A percentile compares a stretch with the other conserved stretches of the same genome.
phyloP scores from a whole-genome alignment of 1,140 invertebrate species.

The Prorops nasuta region DNA sequence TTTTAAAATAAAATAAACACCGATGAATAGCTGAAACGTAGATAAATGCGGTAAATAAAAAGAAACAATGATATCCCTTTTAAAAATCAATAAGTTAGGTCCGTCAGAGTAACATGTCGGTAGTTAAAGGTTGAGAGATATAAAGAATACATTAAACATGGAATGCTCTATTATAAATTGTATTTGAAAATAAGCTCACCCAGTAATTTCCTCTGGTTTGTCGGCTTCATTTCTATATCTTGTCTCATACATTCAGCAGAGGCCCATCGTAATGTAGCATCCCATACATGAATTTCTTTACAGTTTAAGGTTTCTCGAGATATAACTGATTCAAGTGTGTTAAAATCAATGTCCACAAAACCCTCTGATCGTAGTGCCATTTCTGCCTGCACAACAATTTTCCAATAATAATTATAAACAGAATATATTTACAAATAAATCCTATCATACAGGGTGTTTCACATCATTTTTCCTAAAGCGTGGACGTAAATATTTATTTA shows the following conservation, averaged over 20 bases:
- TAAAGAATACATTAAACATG: neutral
- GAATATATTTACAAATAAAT: no score
- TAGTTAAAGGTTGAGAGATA: no score
- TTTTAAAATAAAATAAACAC: no score
- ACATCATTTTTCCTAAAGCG: no score
- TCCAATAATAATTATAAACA: no score
- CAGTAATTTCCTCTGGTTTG: constrained; percentile 56
- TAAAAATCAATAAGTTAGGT: no score
- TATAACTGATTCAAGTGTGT: constrained; percentile 84
- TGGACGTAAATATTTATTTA: no score
- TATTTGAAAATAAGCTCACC: no score
- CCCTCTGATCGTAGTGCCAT: constrained; percentile 91
- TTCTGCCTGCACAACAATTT: constrained; percentile 72
- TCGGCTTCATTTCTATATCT: constrained; percentile 73
- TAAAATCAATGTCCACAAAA: constrained; percentile 87
- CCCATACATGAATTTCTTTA: constrained; percentile 86
- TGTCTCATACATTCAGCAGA: constrained; percentile 78
- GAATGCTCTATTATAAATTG: neutral
- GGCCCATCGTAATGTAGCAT: constrained; percentile 88
- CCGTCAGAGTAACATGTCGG: no score
- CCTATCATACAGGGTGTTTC: no score
- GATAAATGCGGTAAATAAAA: no score
- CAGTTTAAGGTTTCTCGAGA: constrained; percentile 87
- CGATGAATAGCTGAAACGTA: no score
- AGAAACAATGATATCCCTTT: neutral